Evolutionary conservation across 2,797 vertebrate species (phyloP).

Genomic region (Aselliscus stoliczkanus): DNA sequence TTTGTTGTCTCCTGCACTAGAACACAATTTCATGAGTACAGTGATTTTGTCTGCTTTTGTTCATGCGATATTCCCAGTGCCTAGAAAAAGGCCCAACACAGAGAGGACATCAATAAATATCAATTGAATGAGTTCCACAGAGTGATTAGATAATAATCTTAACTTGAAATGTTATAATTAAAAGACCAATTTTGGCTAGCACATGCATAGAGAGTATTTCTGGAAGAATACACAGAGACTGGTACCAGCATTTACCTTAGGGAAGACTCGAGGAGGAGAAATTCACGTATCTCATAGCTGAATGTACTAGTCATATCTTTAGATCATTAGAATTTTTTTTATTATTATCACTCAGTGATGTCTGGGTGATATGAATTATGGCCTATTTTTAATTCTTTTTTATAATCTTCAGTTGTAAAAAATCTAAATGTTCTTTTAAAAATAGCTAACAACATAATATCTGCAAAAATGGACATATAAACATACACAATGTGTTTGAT

Average conservation of each 20-base stretch:
- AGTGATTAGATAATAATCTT: background rate
- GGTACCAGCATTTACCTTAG: background rate
- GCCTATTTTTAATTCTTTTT: background rate
- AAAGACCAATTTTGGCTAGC: background rate
- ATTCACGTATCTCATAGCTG: background rate
- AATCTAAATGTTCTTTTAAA: background rate
- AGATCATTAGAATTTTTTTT: background rate
- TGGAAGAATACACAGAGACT: background rate
- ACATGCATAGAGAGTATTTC: background rate
- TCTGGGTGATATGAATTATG: background rate
- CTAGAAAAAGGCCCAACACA: background rate
- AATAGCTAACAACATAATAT: background rate
- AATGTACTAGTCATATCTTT: background rate
- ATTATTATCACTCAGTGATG: background rate
- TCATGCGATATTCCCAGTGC: background rate
- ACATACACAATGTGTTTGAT: background rate
- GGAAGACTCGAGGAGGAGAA: background rate
- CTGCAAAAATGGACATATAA: background rate
- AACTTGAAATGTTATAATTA: background rate
- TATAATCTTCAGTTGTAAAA: background rate
- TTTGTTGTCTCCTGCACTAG: background rate
- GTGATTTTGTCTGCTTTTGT: background rate
- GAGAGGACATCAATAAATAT: background rate
- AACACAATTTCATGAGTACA: background rate
- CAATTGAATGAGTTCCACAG: background rate